A percentile compares a stretch with the other conserved stretches of the same genome.
phyloP scores from a whole-genome alignment of 1,140 invertebrate genomes.

The Drosophila prosaltans region DNA sequence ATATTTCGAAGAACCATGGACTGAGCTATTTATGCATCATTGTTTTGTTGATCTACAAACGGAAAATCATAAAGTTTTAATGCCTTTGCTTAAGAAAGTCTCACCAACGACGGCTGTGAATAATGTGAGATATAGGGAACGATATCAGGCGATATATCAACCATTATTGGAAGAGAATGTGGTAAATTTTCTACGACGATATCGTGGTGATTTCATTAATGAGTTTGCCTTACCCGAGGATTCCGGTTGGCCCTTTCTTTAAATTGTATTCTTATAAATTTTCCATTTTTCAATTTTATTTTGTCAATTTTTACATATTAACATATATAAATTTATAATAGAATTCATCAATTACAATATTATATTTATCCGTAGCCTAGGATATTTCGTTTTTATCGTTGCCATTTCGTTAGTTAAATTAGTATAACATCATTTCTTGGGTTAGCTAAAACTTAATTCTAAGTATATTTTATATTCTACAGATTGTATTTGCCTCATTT shows the following conservation, averaged over 20 bases:
- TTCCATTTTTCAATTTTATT: not conserved
- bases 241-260: conserved; percentile 15
- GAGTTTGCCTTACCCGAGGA: conserved; percentile 61
- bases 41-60: conserved; percentile 52
- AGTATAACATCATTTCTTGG: conserved; percentile 28
- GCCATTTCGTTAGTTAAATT: conserved; percentile 33
- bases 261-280: not conserved
- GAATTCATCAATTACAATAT: conserved; percentile 10
- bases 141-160: conserved; percentile 13
- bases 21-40: conserved; percentile 64
- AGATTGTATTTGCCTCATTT: conserved; percentile 19
- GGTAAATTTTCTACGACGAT: conserved; percentile 48
- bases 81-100: conserved; percentile 36
- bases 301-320: not conserved
- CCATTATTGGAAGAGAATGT: conserved; percentile 49
- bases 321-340: conserved; percentile 9
- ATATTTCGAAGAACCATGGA: conserved; percentile 61
- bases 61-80: conserved; percentile 36
- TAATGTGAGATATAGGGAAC: not conserved
- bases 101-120: not conserved
- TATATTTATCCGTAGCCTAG: conserved; percentile 22
- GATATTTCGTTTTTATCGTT: conserved; percentile 23
- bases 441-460: conserved; percentile 8
- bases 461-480: conserved; percentile 32
- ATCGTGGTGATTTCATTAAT: conserved; percentile 56